Evolutionary conservation across 2,888 invertebrate species (phyloP), one percentile per base, ranked within the genome.

Genomic region (Pilophorus perplexus): DNA sequence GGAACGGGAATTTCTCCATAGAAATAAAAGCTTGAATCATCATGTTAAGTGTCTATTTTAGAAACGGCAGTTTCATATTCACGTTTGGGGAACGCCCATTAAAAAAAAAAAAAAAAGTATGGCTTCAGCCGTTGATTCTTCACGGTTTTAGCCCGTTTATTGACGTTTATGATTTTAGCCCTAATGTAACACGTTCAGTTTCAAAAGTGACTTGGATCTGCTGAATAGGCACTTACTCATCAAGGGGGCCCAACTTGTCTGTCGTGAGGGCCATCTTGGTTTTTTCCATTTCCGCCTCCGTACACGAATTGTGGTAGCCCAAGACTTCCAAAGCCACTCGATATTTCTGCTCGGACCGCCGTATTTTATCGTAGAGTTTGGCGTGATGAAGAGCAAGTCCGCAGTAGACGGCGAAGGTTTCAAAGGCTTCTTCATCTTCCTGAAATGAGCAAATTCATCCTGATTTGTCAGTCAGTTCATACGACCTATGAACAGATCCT

Each of bases 371-470:
- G 74, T 91, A 91, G 0, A 92, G 78, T 75, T 89, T 88, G 8
- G 91, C 90, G 75, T 92, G 89, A 74, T 92, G 90, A 8, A 93
- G 80, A 0, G 92, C 92, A 5, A 92, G 78, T 0, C 91, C 92
- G 74, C 91, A 91, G 75, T 92, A 92, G 5, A 90, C 84, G 0
- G 91, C 89, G 75, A 92, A 91, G 70, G 86, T 87, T 75, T 89
- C 87, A 77, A 92, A 92, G 0, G 89, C 85, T 64, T 86, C 85
- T 75, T 90, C 90, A 73, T 93, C 92, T 48, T 86, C 85, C 73
- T 80, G 78, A 10, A 76, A 64, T 37, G 23, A 59, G n/a, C n/a
- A n/a, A n/a, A n/a, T n/a, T n/a, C n/a, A 50, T 12, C 10, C 37
- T 6, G 37, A 6, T 10, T 33, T 33, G 37, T n/a, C n/a, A n/a